These are phyloP conservation scores for Fissipunctia ypsillon DNA, from an alignment of 2,888 invertebrate genomes.

Conservation along the genomic window DNA sequence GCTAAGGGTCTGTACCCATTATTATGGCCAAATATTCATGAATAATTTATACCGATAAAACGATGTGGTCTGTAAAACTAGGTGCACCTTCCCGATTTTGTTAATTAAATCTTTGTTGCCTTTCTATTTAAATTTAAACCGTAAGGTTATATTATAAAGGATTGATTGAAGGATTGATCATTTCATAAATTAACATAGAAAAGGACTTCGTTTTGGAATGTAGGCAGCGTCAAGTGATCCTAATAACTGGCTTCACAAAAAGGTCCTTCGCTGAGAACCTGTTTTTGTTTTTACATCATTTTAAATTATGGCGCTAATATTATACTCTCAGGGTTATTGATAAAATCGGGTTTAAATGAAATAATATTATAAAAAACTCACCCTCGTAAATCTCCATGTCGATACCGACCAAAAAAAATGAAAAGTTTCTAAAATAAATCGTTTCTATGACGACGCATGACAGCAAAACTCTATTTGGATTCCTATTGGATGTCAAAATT, in stretches of 20 bases:
- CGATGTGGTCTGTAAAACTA: conserved; percentile 8
- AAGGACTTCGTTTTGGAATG: conserved; percentile 29
- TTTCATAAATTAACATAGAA: conserved; percentile 12
- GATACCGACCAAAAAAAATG: conserved; percentile 84
- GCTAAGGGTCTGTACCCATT: not conserved
- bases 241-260: conserved; percentile 48
- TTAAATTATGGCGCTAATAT: conserved; percentile 58
- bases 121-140: not conserved
- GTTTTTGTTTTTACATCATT: conserved; percentile 63
- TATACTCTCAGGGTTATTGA: not conserved
- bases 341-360: conserved; percentile 46
- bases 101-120: not conserved
- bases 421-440: conserved; percentile 86
- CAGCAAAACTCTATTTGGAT: conserved; percentile 82
- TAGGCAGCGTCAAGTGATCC: conserved; percentile 37
- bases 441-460: conserved; percentile 91
- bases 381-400: conserved; percentile 89
- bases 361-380: conserved; percentile 75
- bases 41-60: conserved; percentile 10
- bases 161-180: not conserved
- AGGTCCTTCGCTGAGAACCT: conserved; percentile 66
- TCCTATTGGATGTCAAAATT: conserved; percentile 75
- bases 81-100: not conserved
- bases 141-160: not conserved
- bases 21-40: not conserved